phyloP scores from a whole-genome alignment of 2,113 vertebrate species.

The Barbus barbus region DNA sequence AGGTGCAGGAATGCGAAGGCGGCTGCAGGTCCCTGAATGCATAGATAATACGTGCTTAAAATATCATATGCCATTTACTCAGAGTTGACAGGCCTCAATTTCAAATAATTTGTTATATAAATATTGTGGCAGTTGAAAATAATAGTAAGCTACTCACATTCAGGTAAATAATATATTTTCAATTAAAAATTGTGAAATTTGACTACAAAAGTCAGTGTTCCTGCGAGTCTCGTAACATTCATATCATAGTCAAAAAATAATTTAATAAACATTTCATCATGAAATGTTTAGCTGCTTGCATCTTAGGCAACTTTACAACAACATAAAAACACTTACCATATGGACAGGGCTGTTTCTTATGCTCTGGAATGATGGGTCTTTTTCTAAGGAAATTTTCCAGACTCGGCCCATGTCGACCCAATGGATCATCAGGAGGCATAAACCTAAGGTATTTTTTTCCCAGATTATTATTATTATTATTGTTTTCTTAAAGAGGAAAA shows the following conservation, averaged over 20 bases:
- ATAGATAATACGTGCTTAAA: no score
- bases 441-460: conserved; percentile 71
- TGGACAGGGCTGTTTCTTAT: conserved; percentile 97
- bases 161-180: background rate
- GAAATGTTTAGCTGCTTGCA: background rate
- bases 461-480: background rate
- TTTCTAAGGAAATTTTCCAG: conserved; percentile 97
- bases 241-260: no score
- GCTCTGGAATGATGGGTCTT: conserved; percentile 90
- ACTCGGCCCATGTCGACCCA: conserved; percentile 94
- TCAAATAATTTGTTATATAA: no score
- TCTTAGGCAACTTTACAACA: background rate
- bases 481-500: background rate
- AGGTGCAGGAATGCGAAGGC: no score
- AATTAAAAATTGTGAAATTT: background rate
- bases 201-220: background rate
- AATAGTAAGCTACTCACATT: background rate
- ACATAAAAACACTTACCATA: conserved; percentile 79
- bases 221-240: background rate
- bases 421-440: conserved; percentile 97
- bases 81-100: no score
- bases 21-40: no score
- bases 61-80: no score
- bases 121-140: background rate
- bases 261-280: no score